Conservation (phyloP, 1,140 invertebrate genomes). For the Maconellicoccus hirsutus region DNA sequence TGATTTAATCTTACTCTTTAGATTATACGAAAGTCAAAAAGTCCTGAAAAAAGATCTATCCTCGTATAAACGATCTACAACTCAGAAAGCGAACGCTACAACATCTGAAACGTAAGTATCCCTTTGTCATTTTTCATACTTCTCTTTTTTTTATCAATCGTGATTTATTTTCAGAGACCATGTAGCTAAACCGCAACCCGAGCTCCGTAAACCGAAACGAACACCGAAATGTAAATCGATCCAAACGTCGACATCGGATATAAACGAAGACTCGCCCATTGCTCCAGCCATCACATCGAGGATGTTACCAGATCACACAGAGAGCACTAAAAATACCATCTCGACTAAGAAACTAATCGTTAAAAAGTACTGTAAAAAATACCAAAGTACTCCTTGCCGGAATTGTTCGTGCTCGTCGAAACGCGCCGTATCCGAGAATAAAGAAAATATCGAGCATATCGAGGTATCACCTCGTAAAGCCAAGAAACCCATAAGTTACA, state of each 20-base stretch:
- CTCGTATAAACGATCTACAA: neutral
- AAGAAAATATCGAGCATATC: neutral
- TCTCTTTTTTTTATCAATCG: neutral
- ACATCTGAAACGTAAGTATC: neutral
- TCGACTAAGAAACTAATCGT: neutral
- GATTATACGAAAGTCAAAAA: conserved; percentile 16
- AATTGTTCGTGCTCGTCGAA: neutral
- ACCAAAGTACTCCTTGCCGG: neutral
- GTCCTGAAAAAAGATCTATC: neutral
- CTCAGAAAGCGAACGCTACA: neutral
- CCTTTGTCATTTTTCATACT: no score
- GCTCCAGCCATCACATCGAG: neutral
- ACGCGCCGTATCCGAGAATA: neutral
- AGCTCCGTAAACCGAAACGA: neutral
- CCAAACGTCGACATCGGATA: neutral
- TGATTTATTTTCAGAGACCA: neutral
- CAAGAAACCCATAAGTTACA: neutral
- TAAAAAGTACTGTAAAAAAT: neutral
- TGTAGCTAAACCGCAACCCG: neutral
- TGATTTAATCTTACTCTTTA: neutral
- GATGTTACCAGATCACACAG: neutral
- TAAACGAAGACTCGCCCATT: neutral
- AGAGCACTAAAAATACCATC: neutral
- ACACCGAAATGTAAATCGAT: neutral
- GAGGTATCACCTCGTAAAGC: neutral